phyloP scores from a whole-genome alignment of 2,797 vertebrate genomes.

The Tadarida brasiliensis region DNA sequence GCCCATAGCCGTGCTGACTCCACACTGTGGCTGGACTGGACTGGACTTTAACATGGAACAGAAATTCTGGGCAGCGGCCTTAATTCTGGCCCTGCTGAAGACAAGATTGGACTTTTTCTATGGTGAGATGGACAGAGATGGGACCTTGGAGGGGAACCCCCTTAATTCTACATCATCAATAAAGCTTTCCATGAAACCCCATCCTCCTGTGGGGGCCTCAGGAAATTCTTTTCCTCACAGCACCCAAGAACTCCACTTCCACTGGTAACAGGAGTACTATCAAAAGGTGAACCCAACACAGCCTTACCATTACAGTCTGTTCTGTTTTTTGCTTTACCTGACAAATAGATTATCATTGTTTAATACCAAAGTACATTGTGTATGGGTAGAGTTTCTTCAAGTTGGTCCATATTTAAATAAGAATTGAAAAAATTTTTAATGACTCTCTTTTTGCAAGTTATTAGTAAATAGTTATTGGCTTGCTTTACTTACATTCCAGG shows the following conservation, averaged over 20 bases:
- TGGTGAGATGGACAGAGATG: not conserved
- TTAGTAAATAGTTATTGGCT: not conserved
- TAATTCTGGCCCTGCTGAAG: not conserved
- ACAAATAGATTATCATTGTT: not conserved
- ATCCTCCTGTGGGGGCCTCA: not conserved
- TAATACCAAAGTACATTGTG: not conserved
- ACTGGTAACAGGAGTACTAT: not conserved
- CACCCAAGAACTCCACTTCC: not conserved
- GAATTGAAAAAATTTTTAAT: not conserved
- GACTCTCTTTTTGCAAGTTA: not conserved
- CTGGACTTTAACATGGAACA: not conserved
- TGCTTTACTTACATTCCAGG: not conserved
- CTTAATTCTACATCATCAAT: not conserved
- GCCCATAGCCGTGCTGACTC: not conserved
- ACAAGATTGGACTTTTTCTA: not conserved
- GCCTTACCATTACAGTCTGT: not conserved
- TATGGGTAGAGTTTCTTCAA: not conserved
- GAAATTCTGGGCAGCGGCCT: not conserved
- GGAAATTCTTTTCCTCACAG: not conserved
- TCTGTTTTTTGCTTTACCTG: not conserved
- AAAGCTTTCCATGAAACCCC: not conserved
- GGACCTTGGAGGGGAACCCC: not conserved
- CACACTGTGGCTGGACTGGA: not conserved
- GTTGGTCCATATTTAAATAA: conserved; percentile 14
- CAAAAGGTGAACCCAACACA: not conserved